A percentile compares a stretch with the other conserved stretches of the same genome.
Conservation (phyloP, 1,140 invertebrate species). For the Eriosoma lanigerum region DNA sequence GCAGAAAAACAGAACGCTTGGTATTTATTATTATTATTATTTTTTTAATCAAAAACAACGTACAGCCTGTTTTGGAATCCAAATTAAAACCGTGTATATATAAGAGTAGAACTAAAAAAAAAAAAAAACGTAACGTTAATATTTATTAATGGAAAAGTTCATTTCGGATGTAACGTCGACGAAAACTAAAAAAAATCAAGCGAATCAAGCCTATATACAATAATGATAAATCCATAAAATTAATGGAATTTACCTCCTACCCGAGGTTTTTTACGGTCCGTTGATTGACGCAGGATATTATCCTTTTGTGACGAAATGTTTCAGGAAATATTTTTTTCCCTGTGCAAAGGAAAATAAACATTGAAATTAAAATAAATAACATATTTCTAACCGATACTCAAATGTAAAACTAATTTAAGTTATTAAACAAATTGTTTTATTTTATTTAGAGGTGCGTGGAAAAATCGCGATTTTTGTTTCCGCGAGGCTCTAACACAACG, state of each 20-base stretch:
- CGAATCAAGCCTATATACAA: slow-evolving; percentile 29
- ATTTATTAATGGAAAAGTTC: slow-evolving; percentile 51
- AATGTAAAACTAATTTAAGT: too few species aligned
- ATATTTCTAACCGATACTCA: too few species aligned
- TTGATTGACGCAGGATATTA: slow-evolving; percentile 39
- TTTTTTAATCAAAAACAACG: slow-evolving; percentile 49
- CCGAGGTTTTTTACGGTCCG: slow-evolving; percentile 29
- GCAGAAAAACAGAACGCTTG: slow-evolving; percentile 49
- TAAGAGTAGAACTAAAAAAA: slow-evolving; percentile 24
- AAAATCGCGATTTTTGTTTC: too few species aligned
- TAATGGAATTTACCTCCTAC: slow-evolving; percentile 33
- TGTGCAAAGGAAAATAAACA: background rate
- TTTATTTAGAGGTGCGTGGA: too few species aligned
- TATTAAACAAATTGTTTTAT: too few species aligned
- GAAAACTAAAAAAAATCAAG: slow-evolving; percentile 35
- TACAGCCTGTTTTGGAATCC: slow-evolving; percentile 45
- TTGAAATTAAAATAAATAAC: slow-evolving; percentile 10
- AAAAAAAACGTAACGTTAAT: slow-evolving; percentile 44
- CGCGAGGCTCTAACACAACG: too few species aligned
- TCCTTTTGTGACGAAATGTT: slow-evolving; percentile 33
- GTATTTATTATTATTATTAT: slow-evolving; percentile 36
- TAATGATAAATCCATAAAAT: slow-evolving; percentile 49
- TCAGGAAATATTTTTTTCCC: slow-evolving; percentile 28
- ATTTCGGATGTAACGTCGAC: slow-evolving; percentile 20
- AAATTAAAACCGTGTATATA: slow-evolving; percentile 48